Evolutionary conservation across 1,140 invertebrate genomes (phyloP).

Genomic region (Stenopsyche tienmushanensis): DNA sequence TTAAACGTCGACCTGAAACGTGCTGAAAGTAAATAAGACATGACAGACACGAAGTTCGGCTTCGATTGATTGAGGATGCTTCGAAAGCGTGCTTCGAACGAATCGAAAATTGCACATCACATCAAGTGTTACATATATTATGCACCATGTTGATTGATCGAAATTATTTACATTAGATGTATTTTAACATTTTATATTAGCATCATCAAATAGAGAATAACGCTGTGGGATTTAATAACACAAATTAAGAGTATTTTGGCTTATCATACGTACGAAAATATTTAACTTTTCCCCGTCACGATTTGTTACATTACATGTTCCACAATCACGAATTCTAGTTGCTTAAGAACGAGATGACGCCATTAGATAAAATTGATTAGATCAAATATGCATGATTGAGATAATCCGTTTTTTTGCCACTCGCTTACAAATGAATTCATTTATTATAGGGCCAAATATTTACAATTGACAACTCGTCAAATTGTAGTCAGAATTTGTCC

Average conservation of each 20-base stretch:
- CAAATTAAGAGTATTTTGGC: not conserved
- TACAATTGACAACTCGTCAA: no score
- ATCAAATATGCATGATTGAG: not conserved
- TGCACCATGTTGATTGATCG: no score
- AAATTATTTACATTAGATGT: not conserved
- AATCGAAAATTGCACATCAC: no score
- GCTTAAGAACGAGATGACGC: not conserved
- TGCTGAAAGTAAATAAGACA: no score
- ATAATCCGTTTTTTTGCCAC: not conserved
- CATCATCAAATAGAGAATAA: not conserved
- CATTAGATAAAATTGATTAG: no score
- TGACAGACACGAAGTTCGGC: no score
- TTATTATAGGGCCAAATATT: not conserved
- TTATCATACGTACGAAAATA: not conserved
- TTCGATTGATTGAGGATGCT: no score
- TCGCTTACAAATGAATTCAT: not conserved
- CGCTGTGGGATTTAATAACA: not conserved
- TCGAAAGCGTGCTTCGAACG: no score
- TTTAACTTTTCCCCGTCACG: not conserved
- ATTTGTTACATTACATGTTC: slow-evolving; percentile 3
- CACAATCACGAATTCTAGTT: not conserved
- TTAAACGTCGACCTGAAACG: no score
- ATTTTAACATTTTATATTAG: not conserved
- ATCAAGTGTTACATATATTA: no score
- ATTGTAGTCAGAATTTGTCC: no score